Conservation (phyloP, 53 echinoderm and acorn worm species). For the Pentamera pediparva region DNA sequence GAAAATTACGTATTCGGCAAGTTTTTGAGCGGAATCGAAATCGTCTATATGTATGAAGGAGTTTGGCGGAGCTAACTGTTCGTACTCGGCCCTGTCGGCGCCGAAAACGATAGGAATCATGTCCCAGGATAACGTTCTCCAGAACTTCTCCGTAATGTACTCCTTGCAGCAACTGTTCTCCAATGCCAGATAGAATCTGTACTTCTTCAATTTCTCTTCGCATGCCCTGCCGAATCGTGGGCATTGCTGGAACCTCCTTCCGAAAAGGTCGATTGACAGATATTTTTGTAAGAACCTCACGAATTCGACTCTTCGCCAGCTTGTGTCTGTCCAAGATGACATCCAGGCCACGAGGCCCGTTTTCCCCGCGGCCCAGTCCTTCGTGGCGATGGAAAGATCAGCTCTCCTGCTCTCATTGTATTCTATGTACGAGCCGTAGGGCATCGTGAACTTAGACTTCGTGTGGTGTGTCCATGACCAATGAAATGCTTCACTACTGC, state of each 20-base stretch:
- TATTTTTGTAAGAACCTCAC: background rate
- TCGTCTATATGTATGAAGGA: constrained; percentile 13
- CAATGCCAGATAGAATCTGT: constrained; percentile 15
- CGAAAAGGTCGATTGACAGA: background rate
- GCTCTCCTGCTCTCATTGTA: background rate
- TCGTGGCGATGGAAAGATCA: background rate
- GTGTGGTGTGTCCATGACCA: constrained; percentile 13
- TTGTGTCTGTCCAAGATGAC: constrained; percentile 1
- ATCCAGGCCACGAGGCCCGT: background rate
- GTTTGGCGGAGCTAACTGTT: background rate
- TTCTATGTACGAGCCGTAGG: background rate
- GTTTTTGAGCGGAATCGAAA: background rate
- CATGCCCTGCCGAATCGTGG: background rate
- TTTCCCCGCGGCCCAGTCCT: background rate
- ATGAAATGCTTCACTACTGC: background rate
- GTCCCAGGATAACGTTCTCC: constrained; percentile 5
- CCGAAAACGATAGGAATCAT: constrained; percentile 1
- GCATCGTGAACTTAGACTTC: constrained; percentile 5
- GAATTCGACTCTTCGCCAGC: background rate
- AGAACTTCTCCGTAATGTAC: constrained; percentile 12
- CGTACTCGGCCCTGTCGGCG: background rate
- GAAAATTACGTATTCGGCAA: background rate
- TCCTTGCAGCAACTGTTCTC: constrained; percentile 18
- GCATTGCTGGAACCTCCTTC: background rate
- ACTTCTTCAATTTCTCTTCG: background rate